phyloP scores from a whole-genome alignment of 2,888 invertebrate species.

The Dione juno region DNA sequence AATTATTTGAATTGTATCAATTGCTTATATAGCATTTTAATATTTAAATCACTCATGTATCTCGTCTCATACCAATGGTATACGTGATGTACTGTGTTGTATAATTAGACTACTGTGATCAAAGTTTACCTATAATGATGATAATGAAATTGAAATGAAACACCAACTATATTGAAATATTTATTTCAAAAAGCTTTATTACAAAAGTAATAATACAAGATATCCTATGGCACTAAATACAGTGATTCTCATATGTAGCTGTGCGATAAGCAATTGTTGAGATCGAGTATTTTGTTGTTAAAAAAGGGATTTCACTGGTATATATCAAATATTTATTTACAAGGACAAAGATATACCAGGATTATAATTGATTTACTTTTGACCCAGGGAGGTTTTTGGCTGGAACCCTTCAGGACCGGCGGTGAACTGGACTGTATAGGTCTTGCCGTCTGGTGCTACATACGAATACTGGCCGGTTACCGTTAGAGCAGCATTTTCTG shows the following conservation, averaged over 20 bases:
- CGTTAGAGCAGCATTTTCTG: slow-evolving; percentile 85
- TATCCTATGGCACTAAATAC: slow-evolving; percentile 74
- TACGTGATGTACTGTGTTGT: not conserved
- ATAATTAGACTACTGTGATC: not conserved
- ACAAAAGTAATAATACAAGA: slow-evolving; percentile 64
- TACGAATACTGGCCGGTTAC: slow-evolving; percentile 86
- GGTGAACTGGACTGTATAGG: slow-evolving; percentile 85
- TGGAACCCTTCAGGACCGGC: slow-evolving; percentile 86
- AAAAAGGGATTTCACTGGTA: slow-evolving; percentile 25
- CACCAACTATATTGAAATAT: slow-evolving; percentile 35
- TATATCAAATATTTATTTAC: slow-evolving; percentile 41
- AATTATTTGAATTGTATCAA: no score
- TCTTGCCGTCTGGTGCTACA: slow-evolving; percentile 86
- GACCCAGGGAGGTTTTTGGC: slow-evolving; percentile 80
- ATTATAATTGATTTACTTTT: slow-evolving; percentile 51
- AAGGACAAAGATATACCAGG: slow-evolving; percentile 31
- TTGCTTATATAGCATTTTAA: no score
- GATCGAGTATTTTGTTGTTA: slow-evolving; percentile 55
- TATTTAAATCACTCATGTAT: no score
- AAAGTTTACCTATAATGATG: not conserved
- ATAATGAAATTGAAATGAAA: slow-evolving; percentile 29
- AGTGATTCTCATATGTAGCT: slow-evolving; percentile 53
- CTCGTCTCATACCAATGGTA: no score
- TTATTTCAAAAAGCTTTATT: slow-evolving; percentile 48
- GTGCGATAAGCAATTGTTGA: slow-evolving; percentile 54